Evolutionary conservation across 2,888 invertebrate genomes (phyloP), one percentile per base, ranked within the genome.

Genomic region (Thera britannica): DNA sequence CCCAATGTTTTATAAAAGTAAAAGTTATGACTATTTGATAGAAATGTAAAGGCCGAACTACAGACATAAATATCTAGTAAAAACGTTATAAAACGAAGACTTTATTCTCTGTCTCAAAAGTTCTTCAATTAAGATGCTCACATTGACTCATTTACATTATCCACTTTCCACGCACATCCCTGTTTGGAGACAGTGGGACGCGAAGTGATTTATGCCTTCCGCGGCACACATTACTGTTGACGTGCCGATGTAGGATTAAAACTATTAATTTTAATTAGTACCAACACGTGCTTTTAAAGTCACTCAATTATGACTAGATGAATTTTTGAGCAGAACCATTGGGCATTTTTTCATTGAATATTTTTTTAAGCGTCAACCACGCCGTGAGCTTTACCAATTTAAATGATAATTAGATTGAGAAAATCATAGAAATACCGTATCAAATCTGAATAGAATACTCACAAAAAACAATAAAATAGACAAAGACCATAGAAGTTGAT

Each of bases 201-300:
- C 23, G 51, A 63, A 54, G 52, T 90, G 89, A 90, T 89, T 87
- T 87, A 90, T 90, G 83, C 76, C 82, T 90, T 85, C 89, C 81
- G 72, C 70, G 72, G 76, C 78, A 70, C 75, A 74, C 72, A 74
- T 73, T 78, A 75, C 73, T 82, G 86, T 84, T 85, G 83, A 83
- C 82, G 79, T 56, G 66, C 62, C 70, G 68, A 76, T 75, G 74
- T 71, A 72, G 76, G 73, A 81, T 77, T 77, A 75, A 59, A 66
- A 62, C 75, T 76, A 80, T 83, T 79, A 78, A 83, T 82, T 73
- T 71, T 72, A 76, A 65, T 60, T 71, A 70, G 67, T 72, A 77
- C 75, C 76, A 71, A 68, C 72, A 73, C 62, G 66, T 71, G 71
- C 48, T 59, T 61, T 36, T 23, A 36, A 65, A 48, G 38, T 59